phyloP scores from a whole-genome alignment of 92 coral and sea anemone genomes.

The Diadumene lineata region DNA sequence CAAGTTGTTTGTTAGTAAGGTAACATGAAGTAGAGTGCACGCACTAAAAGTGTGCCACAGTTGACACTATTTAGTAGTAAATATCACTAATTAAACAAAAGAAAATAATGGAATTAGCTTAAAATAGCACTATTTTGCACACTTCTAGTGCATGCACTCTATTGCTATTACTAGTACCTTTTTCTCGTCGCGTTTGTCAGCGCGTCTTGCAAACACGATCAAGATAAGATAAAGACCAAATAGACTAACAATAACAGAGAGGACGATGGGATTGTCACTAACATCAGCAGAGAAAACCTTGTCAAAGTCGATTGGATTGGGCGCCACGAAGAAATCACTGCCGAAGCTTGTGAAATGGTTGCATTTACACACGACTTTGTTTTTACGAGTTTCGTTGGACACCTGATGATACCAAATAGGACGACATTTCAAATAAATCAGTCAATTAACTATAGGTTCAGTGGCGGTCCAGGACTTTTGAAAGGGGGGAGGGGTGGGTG shows the following conservation, averaged over 20 bases:
- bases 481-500: too few relatives aligned
- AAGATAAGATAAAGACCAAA: conserved; percentile 79
- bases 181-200: conserved; percentile 72
- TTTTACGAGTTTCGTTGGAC: conserved; percentile 61
- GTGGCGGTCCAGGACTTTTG: too few relatives aligned
- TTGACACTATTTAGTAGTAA: too few relatives aligned
- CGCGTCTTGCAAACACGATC: conserved; percentile 75
- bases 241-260: conserved; percentile 69
- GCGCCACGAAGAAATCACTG: conserved; percentile 93
- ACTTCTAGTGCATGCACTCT: too few relatives aligned
- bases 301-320: conserved; percentile 95
- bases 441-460: too few relatives aligned
- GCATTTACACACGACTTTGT: conserved; percentile 70
- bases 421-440: not conserved
- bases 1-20: too few relatives aligned
- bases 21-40: too few relatives aligned
- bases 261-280: conserved; percentile 78
- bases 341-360: conserved; percentile 91
- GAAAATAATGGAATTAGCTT: too few relatives aligned
- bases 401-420: conserved; percentile 45
- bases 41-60: too few relatives aligned
- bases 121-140: too few relatives aligned
- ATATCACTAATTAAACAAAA: too few relatives aligned
- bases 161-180: conserved; percentile 63
- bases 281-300: conserved; percentile 89